A percentile compares a stretch with the other conserved stretches of the same genome.
Evolutionary conservation across 2,888 invertebrate species (phyloP).

Genomic region (Arrhopalites spinosus): DNA sequence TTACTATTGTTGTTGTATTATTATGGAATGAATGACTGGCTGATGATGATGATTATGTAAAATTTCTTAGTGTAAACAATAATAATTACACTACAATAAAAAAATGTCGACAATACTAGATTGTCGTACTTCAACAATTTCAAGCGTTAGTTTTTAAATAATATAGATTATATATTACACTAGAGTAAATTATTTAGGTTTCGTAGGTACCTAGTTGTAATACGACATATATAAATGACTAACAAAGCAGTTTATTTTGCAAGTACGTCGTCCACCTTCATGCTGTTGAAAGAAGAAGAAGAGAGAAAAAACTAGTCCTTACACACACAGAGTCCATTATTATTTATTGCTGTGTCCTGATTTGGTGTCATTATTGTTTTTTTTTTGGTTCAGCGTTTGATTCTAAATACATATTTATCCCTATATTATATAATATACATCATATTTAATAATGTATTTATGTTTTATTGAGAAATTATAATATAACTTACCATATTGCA

Average conservation of each 20-base stretch:
- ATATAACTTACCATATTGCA: not conserved
- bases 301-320: not conserved
- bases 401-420: too few relatives aligned
- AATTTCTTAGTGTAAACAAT: not conserved
- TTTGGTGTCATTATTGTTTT: not conserved
- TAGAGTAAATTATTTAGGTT: not conserved
- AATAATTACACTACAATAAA: not conserved
- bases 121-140: not conserved
- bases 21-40: not conserved
- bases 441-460: not conserved
- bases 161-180: not conserved
- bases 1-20: not conserved
- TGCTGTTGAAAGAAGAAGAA: not conserved
- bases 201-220: not conserved
- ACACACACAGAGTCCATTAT: conserved; percentile 4
- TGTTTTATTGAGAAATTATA: not conserved
- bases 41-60: not conserved
- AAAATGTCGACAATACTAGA: not conserved
- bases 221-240: conserved; percentile 1
- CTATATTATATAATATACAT: too few relatives aligned
- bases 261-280: not conserved
- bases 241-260: conserved; percentile 15
- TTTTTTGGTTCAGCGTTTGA: not conserved
- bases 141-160: conserved; percentile 9
- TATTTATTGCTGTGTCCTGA: not conserved